Percentiles rank a stretch among this genome's conserved stretches.
phyloP scores from a whole-genome alignment of 2,113 vertebrate genomes.

The Forbesichthys agassizii region DNA sequence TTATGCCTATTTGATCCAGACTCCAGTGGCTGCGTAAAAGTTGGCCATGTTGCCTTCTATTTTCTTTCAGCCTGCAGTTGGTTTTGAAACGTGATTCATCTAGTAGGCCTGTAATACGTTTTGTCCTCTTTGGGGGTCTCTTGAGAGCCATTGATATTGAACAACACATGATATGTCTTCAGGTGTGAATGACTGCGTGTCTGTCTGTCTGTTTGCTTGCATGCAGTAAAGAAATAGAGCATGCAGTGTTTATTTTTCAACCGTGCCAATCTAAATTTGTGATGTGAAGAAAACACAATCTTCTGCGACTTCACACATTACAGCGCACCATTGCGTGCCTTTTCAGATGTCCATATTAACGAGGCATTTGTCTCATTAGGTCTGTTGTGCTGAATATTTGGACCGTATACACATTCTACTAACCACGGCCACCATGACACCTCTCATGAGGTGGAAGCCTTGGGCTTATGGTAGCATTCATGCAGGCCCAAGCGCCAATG shows the following conservation, averaged over 20 bases:
- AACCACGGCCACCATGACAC: constrained; percentile 37
- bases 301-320: constrained; percentile 7
- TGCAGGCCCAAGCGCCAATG: constrained; percentile 8
- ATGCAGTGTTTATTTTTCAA: constrained; percentile 9
- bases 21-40: not conserved
- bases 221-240: not conserved
- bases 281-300: not conserved
- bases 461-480: constrained; percentile 29
- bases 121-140: constrained; percentile 3
- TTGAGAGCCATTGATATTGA: not conserved
- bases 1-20: not conserved
- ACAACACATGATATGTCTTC: constrained; percentile 1
- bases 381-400: constrained; percentile 30
- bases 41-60: constrained; percentile 5
- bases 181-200: not conserved
- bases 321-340: constrained; percentile 7
- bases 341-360: constrained; percentile 37
- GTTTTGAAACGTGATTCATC: constrained; percentile 8
- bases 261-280: not conserved
- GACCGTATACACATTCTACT: constrained; percentile 47
- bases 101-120: not conserved
- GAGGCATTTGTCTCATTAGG: constrained; percentile 51
- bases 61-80: constrained; percentile 14
- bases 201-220: not conserved
- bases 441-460: not conserved